Evolutionary conservation across 2,888 invertebrate species (phyloP), one percentile per base, ranked within the genome.

Genomic region (Zhuqinia jingwanae): DNA sequence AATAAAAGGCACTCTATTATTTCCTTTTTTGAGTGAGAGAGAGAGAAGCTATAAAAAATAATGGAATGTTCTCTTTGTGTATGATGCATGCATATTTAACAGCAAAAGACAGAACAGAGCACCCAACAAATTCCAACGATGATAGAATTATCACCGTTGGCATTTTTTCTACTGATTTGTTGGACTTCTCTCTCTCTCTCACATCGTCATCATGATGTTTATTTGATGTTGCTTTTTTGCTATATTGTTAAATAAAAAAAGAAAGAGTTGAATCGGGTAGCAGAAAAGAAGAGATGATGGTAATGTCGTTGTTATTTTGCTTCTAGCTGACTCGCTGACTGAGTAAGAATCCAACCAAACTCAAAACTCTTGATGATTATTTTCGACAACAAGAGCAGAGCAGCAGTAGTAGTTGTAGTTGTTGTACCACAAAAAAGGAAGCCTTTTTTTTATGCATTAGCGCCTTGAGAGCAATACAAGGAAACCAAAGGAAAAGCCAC

Each of bases 391-490:
- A 65, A 42, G 42, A 65, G 42, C 17, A 17, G 56, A 56, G 20
- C n/a, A n/a, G n/a, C n/a, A n/a, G n/a, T n/a, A n/a, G n/a, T n/a
- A n/a, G n/a, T n/a, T n/a, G n/a, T n/a, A n/a, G n/a, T n/a, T n/a
- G n/a, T n/a, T n/a, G n/a, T n/a, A 42, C 68, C 45, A 45, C 68
- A 70, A 22, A 2, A 22, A 25, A 25, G 20, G 42, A 47, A 70
- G 20, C 20, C 47, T 13, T 13, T 70, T n/a, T 70, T 70, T 70
- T 70, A 70, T 70, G 68, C 68, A 70, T 70, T 70, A 70, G 68
- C 68, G 45, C 68, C 68, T 45, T n/a, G 47, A 70, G 68, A 45
- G 45, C 45, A 36, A 36, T 15, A 13, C 15, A 50, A 50, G 8
- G 8, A 36, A 36, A 36, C 36, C 36, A 36, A 8, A 36, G 36